These are phyloP conservation scores for Hippocampus kuda DNA, from an alignment of 2,797 vertebrate species.

Conservation along the genomic window DNA sequence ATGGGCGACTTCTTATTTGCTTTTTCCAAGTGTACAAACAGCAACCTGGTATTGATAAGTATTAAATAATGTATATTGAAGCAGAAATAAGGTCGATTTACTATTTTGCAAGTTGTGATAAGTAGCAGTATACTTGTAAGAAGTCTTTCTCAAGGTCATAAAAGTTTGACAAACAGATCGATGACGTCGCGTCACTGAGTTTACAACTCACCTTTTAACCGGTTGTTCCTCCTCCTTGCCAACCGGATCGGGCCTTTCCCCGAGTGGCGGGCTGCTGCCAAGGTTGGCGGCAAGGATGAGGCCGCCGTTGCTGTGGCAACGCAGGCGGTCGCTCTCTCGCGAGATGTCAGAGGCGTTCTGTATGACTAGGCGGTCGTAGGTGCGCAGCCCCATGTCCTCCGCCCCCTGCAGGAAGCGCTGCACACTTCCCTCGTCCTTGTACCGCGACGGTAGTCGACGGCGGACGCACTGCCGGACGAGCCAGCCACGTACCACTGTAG, in stretches of 20 bases:
- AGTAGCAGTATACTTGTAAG: too few relatives aligned
- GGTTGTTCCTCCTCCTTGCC: constrained; percentile 72
- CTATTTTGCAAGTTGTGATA: not conserved
- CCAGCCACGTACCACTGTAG: constrained; percentile 81
- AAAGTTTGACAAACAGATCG: too few relatives aligned
- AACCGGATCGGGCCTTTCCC: constrained; percentile 70
- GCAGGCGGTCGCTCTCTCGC: constrained; percentile 79
- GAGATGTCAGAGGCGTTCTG: constrained; percentile 84
- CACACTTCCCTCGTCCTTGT: constrained; percentile 69
- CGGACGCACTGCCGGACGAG: constrained; percentile 72
- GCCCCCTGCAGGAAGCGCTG: constrained; percentile 88
- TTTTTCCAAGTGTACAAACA: not conserved
- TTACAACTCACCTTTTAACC: constrained; percentile 67
- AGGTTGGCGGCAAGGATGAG: constrained; percentile 47
- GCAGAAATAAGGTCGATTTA: not conserved
- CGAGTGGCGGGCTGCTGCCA: constrained; percentile 59
- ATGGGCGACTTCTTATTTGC: not conserved
- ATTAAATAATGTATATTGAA: too few relatives aligned
- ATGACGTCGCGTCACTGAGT: not conserved
- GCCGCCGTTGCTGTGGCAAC: constrained; percentile 69
- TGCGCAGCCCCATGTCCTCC: constrained; percentile 91
- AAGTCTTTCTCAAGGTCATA: too few relatives aligned
- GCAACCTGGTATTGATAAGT: not conserved
- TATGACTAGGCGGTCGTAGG: constrained; percentile 93
- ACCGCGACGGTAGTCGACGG: constrained; percentile 61